phyloP scores from a whole-genome alignment of 2,797 vertebrate genomes.

The Neoniphon sammara region DNA sequence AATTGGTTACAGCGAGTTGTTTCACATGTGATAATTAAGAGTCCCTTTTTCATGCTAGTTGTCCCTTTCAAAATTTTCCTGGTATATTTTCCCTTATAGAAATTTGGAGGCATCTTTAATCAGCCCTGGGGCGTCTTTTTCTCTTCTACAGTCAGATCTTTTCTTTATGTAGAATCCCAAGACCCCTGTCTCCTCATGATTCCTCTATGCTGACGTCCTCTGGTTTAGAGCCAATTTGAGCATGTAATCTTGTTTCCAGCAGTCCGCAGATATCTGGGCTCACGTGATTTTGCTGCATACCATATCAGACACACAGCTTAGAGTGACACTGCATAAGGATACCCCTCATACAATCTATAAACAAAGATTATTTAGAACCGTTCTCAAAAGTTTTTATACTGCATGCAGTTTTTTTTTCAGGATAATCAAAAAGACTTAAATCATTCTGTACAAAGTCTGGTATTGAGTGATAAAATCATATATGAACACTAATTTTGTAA shows the following conservation, averaged over 20 bases:
- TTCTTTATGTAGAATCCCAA: slow-evolving; percentile 5
- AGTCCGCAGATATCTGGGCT: slow-evolving; percentile 6
- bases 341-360: neutral
- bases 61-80: neutral
- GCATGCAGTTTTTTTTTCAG: neutral
- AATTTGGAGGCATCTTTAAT: slow-evolving; percentile 1
- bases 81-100: slow-evolving; percentile 17
- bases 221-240: slow-evolving; percentile 12
- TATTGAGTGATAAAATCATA: neutral
- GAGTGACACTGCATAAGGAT: neutral
- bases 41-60: neutral
- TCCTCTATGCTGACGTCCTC: neutral
- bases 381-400: neutral
- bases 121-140: neutral
- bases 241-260: slow-evolving; percentile 10
- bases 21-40: slow-evolving; percentile 2
- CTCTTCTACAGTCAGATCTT: neutral
- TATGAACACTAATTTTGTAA: neutral
- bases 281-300: neutral
- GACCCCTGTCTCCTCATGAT: neutral
- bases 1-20: slow-evolving; percentile 35
- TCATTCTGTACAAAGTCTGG: neutral
- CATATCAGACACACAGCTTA: neutral
- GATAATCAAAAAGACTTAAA: neutral
- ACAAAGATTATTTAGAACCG: neutral